Base-by-base conservation (phyloP, 2,888 invertebrate genomes). In the Plusia festucae region DNA sequence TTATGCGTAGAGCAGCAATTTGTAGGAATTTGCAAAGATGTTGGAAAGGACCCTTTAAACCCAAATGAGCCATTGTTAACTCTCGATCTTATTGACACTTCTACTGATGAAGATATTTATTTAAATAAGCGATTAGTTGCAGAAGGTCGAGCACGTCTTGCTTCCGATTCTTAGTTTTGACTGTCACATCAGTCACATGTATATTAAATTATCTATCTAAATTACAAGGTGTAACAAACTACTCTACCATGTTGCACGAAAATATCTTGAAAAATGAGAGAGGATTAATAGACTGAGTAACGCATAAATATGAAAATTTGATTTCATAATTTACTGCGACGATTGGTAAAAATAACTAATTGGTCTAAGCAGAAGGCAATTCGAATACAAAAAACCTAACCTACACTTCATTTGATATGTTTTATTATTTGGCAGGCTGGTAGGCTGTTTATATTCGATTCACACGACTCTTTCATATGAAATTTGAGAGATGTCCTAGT, bases 81-180 rank as follows among this genome's bases (percentile, higher is more conserved):
- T 24, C 89, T 98, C 63, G 95, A 96, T 79, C 94, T 98, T 46
- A 96, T 97, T 62, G 97, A 98, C 83, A 97, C 97, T 0, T 95
- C 96, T 34, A 96, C 96, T 0, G 94, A 95, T 7, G 95, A 96
- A 46, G 97, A 98, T 83, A 90, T 97, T 52, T 96, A 96, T 83
- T 95, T 98, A 53, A 96, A 96, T 81, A 93, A 96, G 70, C 91
- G 96, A 79, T 90, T 98, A 64, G 95, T 97, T 13, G 90, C 95
- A 0, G 96, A 96, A 85, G 95, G 96, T 20, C 95, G 96, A 77
- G 97, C 96, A 61, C 89, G 93, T 15, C 90, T 91, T 22, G 85
- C 88, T 20, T 88, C 93, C 13, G 74, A 86, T 53, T 81, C 91
- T 46, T 68, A 78, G 60, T 32, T 75, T 61, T 58, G 24, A 32